phyloP scores from a whole-genome alignment of 2,888 invertebrate genomes.

The Campaea margaritaria region DNA sequence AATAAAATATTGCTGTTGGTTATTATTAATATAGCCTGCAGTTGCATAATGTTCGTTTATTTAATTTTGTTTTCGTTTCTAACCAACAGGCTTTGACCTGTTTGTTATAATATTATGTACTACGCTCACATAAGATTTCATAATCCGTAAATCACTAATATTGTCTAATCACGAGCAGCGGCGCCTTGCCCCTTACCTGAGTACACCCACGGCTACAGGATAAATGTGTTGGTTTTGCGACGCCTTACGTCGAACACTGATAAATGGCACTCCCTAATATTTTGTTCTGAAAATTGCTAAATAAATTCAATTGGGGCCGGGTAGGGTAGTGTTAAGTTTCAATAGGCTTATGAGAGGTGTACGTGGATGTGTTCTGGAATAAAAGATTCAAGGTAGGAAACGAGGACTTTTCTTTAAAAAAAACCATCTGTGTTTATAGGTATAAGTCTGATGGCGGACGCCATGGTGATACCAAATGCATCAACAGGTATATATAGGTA shows the following conservation, averaged over 20 bases:
- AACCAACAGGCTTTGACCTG: too few relatives aligned
- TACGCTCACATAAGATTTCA: too few relatives aligned
- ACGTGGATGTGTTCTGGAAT: conserved; percentile 41
- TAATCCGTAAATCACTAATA: too few relatives aligned
- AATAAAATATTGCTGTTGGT: too few relatives aligned
- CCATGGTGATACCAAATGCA: too few relatives aligned
- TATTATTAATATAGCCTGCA: too few relatives aligned
- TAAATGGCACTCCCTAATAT: conserved; percentile 73
- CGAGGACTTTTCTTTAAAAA: neutral
- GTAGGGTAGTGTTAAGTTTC: conserved; percentile 57
- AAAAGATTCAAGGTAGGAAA: conserved; percentile 11
- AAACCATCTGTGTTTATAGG: neutral
- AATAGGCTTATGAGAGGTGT: conserved; percentile 52
- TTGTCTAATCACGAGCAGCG: neutral
- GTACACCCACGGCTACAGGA: conserved; percentile 44
- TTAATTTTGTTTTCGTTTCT: neutral
- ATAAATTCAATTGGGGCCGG: conserved; percentile 72
- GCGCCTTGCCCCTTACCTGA: conserved; percentile 1
- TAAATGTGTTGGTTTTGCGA: conserved; percentile 75
- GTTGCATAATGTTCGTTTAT: too few relatives aligned
- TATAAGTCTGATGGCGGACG: neutral
- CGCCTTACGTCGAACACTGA: conserved; percentile 67
- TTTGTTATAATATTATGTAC: too few relatives aligned
- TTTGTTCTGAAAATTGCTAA: conserved; percentile 74
- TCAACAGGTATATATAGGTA: too few relatives aligned